Percentiles rank a stretch among this genome's conserved stretches.
phyloP scores from a whole-genome alignment of 1,140 invertebrate species.

The Harpegnathos saltator region DNA sequence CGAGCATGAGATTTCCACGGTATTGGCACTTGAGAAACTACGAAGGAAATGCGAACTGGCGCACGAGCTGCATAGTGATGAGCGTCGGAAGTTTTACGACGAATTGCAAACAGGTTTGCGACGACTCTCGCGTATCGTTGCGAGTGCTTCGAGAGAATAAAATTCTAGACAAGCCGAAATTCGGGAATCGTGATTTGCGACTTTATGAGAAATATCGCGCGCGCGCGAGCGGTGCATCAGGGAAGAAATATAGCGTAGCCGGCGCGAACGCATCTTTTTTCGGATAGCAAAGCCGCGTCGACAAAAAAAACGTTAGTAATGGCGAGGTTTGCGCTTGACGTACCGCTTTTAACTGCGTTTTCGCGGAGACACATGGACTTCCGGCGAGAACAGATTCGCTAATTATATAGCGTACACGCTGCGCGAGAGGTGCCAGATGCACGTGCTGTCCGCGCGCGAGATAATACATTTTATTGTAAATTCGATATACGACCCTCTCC shows the following conservation, averaged over 20 bases:
- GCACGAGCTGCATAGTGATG: no score
- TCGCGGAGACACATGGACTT: slow-evolving; percentile 65
- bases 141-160: no score
- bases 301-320: slow-evolving; percentile 37
- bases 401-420: slow-evolving; percentile 58
- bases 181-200: not conserved
- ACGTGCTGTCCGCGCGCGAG: slow-evolving; percentile 41
- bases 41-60: no score
- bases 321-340: slow-evolving; percentile 20
- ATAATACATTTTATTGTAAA: slow-evolving; percentile 53
- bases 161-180: no score
- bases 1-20: not conserved
- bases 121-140: no score
- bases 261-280: slow-evolving; percentile 28
- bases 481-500: slow-evolving; percentile 16
- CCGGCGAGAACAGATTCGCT: slow-evolving; percentile 61
- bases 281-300: slow-evolving; percentile 29
- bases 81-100: no score
- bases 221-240: not conserved
- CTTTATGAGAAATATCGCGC: slow-evolving; percentile 4
- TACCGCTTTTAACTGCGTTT: slow-evolving; percentile 45
- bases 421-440: slow-evolving; percentile 57
- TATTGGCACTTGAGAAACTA: no score
- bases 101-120: no score
- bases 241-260: slow-evolving; percentile 31